These are phyloP conservation scores for Pseudotriccus pelzelni DNA, from an alignment of 2,797 vertebrate genomes.

Conservation along the genomic window DNA sequence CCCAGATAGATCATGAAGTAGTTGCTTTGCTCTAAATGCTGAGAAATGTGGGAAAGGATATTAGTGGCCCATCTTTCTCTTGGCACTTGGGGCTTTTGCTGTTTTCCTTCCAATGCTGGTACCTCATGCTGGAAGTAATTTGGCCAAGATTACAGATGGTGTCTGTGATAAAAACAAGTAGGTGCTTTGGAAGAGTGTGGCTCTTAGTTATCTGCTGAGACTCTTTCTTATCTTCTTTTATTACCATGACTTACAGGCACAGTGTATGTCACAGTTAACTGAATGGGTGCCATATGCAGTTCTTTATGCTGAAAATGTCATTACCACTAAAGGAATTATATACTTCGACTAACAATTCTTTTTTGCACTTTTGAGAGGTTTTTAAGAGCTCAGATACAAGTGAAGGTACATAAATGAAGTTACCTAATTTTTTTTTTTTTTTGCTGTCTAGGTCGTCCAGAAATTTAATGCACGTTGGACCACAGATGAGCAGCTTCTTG, in stretches of 20 bases:
- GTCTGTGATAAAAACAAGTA: background rate
- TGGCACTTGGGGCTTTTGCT: background rate
- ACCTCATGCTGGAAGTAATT: background rate
- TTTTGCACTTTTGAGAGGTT: background rate
- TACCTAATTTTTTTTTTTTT: background rate
- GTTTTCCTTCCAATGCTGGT: background rate
- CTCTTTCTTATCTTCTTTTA: background rate
- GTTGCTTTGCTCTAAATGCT: background rate
- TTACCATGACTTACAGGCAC: background rate
- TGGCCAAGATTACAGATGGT: background rate
- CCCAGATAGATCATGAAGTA: background rate
- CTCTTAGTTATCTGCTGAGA: background rate
- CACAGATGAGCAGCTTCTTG: constrained; percentile 91
- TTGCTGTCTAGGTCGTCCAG: constrained; percentile 79
- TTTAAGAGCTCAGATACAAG: background rate
- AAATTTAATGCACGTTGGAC: constrained; percentile 93
- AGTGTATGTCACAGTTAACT: background rate
- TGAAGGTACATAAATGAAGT: background rate
- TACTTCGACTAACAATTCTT: background rate
- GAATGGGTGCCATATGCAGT: background rate
- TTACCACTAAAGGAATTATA: background rate
- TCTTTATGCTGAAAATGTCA: background rate
- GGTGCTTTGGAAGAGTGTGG: background rate
- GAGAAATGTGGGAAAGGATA: background rate
- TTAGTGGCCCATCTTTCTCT: background rate